Base-by-base conservation (phyloP, 2,113 vertebrate species). In the Rhinopomastus cyanomelas region DNA sequence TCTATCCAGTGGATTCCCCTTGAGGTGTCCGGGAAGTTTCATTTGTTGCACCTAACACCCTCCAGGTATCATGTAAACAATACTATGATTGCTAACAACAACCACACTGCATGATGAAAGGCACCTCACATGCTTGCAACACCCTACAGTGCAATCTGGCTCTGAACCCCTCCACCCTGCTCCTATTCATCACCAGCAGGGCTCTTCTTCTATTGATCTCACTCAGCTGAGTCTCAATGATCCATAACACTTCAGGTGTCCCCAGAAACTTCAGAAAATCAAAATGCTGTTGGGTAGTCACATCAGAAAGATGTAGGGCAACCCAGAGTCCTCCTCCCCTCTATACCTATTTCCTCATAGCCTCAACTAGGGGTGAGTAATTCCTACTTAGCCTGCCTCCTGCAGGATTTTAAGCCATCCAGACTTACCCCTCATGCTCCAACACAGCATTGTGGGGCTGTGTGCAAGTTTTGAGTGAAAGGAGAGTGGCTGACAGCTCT, bases 101-200 rank as follows among this genome's bases (percentile, higher is more conserved):
- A n/a, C n/a, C 20, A 30, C 0, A 0, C 51, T 3, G 4, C 0
- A 0, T 44, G 34, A 79, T 12, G n/a, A 51, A 95, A 75, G 16
- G 51, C 37, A 20, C 37, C 2, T 2, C 21, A 25, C 21, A 3
- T 21, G 27, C 34, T n/a, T 72, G 66, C 83, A 79, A 37, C 39
- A 59, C 18, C 30, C 11, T 34, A 19, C 81, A 81, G 44, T 8
- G 26, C 55, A 87, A n/a, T 25, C 9, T 86, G 57, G 51, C 37
- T 44, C 64, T 12, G 49, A 89, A 53, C 22, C n/a, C 55, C 30
- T 5, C 48, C 37, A 64, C 16, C 27, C 2, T 0, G 0, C 59
- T 89, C 69, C 77, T 17, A 0, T 11, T 46, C 69, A 37, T 9
- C 86, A 66, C 62, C 62, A 78, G 77, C 57, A 57, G 85, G 69